Base-by-base conservation (phyloP, 2,113 vertebrate genomes). In the Tympanuchus pallidicinctus region DNA sequence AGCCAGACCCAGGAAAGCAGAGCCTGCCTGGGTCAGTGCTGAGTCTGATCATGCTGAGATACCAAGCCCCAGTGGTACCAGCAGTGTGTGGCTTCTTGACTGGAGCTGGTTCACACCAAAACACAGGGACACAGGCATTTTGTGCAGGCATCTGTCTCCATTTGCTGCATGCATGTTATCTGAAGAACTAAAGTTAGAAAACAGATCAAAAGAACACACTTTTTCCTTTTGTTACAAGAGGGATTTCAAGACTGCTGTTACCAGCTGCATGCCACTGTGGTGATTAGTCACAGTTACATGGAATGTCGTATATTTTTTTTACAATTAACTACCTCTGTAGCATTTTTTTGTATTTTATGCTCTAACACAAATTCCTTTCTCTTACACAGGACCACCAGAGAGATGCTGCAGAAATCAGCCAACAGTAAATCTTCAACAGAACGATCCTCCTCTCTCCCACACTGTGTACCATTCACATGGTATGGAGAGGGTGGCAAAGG, bases 401-500 rank as follows among this genome's bases (percentile, higher is more conserved):
- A 97, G 94, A 92, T 96, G 88, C 86, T 98, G 96, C 97, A 98
- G 77, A 93, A 86, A 61, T 96, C 97, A 95, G 86, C 95, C 89
- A 90, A 40, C 56, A 78, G 47, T 82, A 89, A 97, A 30, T 47
- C 88, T 52, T 82, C 96, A 6, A 21, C 94, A 69, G 91, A 96
- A 45, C 90, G 66, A 81, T 96, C 97, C 86, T 95, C 97, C 86
- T 76, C 95, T 73, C 95, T 95, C 67, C 96, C 97, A 61, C 96
- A 95, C 81, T 97, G 96, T 92, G 91, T 97, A 74, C 97, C 97
- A 64, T 97, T 97, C 93, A 95, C 95, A 8, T 96, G 97, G 97
- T 97, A 97, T 92, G 97, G 95, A 65, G 97, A 98, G 92, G 96
- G 95, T 72, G 67, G 95, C 73, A 98, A 96, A 88, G 97, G 97